Evolutionary conservation across 92 coral and sea anemone species (phyloP).

Genomic region (Heliopora coerulea): DNA sequence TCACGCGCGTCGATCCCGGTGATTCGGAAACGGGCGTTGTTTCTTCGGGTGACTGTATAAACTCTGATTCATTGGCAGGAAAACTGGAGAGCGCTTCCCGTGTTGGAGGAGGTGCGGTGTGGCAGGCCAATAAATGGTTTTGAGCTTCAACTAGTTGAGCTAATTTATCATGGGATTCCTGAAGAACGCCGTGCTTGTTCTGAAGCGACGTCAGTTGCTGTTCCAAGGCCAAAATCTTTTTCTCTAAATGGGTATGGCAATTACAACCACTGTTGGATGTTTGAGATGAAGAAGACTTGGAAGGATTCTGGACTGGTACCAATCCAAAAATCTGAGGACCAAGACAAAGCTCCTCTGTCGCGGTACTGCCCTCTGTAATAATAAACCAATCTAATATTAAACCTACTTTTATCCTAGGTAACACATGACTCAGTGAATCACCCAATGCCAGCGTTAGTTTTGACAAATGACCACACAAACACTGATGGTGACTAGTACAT

Average conservation of each 20-base stretch:
- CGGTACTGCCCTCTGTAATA: not conserved
- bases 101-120: conserved; percentile 52
- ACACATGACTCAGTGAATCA: too few relatives aligned
- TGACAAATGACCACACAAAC: too few relatives aligned
- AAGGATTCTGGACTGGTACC: conserved; percentile 61
- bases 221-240: conserved; percentile 32
- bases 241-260: conserved; percentile 58
- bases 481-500: too few relatives aligned
- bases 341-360: conserved; percentile 15
- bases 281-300: conserved; percentile 44
- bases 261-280: conserved; percentile 38
- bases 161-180: conserved; percentile 84
- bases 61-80: conserved; percentile 25
- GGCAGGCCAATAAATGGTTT: conserved; percentile 83
- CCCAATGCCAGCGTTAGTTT: too few relatives aligned
- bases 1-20: conserved; percentile 5
- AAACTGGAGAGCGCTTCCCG: conserved; percentile 22
- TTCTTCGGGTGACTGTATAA: conserved; percentile 9
- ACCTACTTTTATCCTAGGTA: not conserved
- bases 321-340: conserved; percentile 85
- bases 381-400: not conserved
- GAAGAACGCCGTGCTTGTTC: conserved; percentile 75
- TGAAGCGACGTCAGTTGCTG: conserved; percentile 67
- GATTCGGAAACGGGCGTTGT: not conserved
- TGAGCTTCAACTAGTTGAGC: conserved; percentile 97